phyloP scores from a whole-genome alignment of 2,888 invertebrate species.

The Homarus gammarus region DNA sequence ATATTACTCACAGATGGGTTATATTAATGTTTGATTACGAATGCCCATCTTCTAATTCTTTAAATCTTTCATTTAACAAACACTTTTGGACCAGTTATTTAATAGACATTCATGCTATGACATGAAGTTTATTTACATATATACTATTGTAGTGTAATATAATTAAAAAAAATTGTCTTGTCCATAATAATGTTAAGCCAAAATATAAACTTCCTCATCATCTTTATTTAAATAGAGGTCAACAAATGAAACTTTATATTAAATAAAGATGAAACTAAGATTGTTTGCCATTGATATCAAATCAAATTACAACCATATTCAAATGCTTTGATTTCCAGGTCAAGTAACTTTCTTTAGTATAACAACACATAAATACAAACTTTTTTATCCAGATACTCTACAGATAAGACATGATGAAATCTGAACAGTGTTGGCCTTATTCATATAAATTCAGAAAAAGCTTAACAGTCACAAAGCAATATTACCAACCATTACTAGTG shows the following conservation, averaged over 20 bases:
- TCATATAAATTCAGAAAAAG: neutral
- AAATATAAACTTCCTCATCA: neutral
- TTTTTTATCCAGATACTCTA: neutral
- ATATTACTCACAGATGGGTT: neutral
- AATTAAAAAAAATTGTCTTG: neutral
- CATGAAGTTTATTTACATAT: neutral
- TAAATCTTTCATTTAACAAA: neutral
- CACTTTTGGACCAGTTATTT: neutral
- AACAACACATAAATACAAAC: neutral
- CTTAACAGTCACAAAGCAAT: neutral
- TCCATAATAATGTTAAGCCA: neutral
- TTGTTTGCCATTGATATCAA: neutral
- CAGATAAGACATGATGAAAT: neutral
- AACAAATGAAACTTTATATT: neutral
- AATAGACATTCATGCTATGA: slow-evolving; percentile 1
- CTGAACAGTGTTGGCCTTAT: neutral
- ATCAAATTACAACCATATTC: neutral
- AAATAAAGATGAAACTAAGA: neutral
- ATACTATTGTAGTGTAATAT: neutral
- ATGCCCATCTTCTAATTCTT: neutral
- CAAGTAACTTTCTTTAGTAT: too few species aligned
- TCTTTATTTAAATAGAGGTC: neutral
- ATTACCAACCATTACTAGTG: neutral
- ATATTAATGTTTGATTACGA: neutral
- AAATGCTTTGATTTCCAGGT: neutral